Evolutionary conservation across 2,797 vertebrate genomes (phyloP).

Genomic region (Macropus fuliginosus): DNA sequence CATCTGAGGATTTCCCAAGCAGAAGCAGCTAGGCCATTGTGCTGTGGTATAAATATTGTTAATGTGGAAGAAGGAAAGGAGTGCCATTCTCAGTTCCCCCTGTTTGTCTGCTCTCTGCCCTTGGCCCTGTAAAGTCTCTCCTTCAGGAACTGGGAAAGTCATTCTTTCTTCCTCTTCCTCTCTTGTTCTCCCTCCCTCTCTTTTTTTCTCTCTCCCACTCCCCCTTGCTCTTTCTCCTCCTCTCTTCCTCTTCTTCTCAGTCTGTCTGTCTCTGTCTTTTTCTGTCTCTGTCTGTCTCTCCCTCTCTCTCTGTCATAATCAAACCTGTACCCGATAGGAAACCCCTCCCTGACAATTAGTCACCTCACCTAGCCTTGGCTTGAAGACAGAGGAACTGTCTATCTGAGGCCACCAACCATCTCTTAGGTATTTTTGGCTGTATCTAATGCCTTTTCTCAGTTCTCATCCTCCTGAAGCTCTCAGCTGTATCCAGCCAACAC

Average conservation of each 20-base stretch:
- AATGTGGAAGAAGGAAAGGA: background rate
- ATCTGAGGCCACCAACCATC: background rate
- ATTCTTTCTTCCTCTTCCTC: background rate
- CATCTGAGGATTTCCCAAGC: background rate
- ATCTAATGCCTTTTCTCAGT: background rate
- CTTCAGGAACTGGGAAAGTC: background rate
- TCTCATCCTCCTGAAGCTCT: background rate
- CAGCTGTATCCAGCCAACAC: background rate
- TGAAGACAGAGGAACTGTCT: background rate
- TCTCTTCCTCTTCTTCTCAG: background rate
- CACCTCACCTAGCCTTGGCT: background rate
- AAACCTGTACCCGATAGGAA: background rate
- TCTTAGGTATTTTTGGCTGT: background rate
- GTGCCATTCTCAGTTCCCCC: background rate
- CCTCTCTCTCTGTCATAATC: background rate
- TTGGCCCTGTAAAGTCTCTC: background rate
- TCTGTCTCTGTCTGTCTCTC: background rate
- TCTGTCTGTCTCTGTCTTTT: background rate
- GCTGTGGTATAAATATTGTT: background rate
- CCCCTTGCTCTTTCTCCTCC: too few relatives aligned
- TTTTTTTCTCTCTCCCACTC: too few relatives aligned
- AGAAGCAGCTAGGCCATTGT: background rate
- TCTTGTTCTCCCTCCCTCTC: background rate
- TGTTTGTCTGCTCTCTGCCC: background rate
- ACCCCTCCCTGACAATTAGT: background rate